Base-by-base conservation (phyloP, 2,113 vertebrate species). In the Notechis scutatus region DNA sequence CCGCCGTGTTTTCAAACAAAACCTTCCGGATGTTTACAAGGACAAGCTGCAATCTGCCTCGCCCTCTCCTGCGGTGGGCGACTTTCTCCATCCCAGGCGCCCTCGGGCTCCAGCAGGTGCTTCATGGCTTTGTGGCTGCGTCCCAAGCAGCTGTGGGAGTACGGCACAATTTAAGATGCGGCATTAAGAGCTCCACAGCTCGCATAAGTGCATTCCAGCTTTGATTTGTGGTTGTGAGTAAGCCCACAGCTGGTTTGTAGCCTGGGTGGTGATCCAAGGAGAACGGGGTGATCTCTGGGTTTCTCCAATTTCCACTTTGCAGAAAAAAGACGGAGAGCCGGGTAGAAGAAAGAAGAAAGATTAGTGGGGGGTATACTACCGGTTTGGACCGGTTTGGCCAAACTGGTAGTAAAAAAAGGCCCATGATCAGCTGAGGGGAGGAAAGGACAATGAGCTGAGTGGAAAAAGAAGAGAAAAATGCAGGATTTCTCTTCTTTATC, bases 241-340 rank as follows among this genome's bases (percentile, higher is more conserved):
- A 34, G 18, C 10, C 15, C n/a, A 26, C 21, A 29, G 69, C 64
- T 39, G 29, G 2, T 11, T 20, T 21, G 23, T 7, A 5, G 9
- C 8, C 23, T 3, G 47, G 4, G 20, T 29, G 21, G 69, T 29
- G 2, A 39, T 81, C 2, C 85, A 64, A 42, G 34, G 64, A 39
- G 34, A 54, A 45, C 8, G 3, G 14, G 3, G 61, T 0, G 11
- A 5, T 1, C 21, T 3, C 3, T 12, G n/a, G 3, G 11, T 42
- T 20, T 9, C 15, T n/a, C 9, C 47, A 1, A 29, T 26, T 45
- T 91, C 18, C 54, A 39, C 1, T 10, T n/a, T 39, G n/a, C 50
- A 55, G n/a, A 34, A 18, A 14, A 34, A 56, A 26, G 18, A 15
- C 1, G 42, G 42, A 64, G 34, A 59, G 12, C n/a, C 21, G 15